These are phyloP conservation scores for Acrocephalus arundinaceus DNA, from an alignment of 2,113 vertebrate species.

Conservation along the genomic window DNA sequence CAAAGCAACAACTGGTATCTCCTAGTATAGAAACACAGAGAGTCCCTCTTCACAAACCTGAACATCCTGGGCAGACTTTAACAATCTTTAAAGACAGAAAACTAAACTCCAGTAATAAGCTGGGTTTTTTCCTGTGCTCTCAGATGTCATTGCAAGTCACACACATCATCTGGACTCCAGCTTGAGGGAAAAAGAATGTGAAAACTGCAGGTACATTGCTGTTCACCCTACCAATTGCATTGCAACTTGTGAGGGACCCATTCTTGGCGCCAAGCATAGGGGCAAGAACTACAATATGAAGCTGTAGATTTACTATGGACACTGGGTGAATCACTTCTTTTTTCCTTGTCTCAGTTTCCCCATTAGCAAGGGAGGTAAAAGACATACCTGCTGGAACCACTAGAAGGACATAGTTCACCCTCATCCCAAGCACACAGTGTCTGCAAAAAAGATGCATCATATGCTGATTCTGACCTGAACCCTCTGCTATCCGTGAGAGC, in stretches of 20 bases:
- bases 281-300: not conserved
- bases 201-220: not conserved
- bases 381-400: not conserved
- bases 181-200: not conserved
- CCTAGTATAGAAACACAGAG: not conserved
- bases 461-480: not conserved
- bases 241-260: not conserved
- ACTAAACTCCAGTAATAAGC: not conserved
- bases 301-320: not conserved
- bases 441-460: not conserved
- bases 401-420: not conserved
- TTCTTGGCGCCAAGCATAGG: not conserved
- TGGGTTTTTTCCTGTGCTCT: fast-evolving
- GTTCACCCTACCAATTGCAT: not conserved
- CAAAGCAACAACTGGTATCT: not conserved
- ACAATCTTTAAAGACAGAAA: not conserved
- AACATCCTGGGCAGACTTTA: not conserved
- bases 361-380: not conserved
- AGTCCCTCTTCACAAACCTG: not conserved
- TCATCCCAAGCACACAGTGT: not conserved
- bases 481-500: not conserved
- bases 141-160: not conserved
- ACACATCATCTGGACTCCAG: not conserved
- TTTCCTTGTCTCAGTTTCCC: not conserved
- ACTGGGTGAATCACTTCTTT: not conserved